These are phyloP conservation scores for Bugulina stolonifera DNA, from an alignment of 2,888 invertebrate genomes.

Conservation along the genomic window DNA sequence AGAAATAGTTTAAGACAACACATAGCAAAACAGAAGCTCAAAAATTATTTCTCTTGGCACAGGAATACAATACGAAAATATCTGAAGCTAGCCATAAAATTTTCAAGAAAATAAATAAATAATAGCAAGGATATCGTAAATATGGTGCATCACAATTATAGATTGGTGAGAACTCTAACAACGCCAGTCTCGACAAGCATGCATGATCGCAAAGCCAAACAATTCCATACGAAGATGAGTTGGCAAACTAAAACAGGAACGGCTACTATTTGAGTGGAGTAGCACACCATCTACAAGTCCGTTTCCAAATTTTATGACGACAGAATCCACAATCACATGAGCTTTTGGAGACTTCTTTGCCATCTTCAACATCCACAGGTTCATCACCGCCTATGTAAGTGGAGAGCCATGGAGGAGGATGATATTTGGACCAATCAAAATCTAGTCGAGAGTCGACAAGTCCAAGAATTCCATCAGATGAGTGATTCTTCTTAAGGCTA, in stretches of 20 bases:
- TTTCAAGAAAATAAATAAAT: neutral
- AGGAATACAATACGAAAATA: neutral
- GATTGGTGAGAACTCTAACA: no score
- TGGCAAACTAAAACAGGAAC: no score
- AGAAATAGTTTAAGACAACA: no score
- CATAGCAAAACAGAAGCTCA: neutral
- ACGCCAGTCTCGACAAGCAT: no score
- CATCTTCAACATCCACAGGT: neutral
- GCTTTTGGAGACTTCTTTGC: neutral
- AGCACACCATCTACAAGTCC: neutral
- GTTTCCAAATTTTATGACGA: neutral
- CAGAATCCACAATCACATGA: constrained; percentile 14
- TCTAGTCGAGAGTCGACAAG: neutral
- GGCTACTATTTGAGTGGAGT: constrained; percentile 16
- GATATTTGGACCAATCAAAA: constrained; percentile 21
- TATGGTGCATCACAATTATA: no score
- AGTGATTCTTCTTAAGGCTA: neutral
- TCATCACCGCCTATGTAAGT: neutral
- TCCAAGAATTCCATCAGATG: neutral
- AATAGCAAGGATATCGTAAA: no score
- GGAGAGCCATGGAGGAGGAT: neutral
- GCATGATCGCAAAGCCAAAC: no score
- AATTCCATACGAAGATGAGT: no score
- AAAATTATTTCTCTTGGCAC: neutral
- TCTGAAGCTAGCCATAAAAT: neutral